phyloP scores from a whole-genome alignment of 2,113 vertebrate genomes.

The Etheostoma spectabile region DNA sequence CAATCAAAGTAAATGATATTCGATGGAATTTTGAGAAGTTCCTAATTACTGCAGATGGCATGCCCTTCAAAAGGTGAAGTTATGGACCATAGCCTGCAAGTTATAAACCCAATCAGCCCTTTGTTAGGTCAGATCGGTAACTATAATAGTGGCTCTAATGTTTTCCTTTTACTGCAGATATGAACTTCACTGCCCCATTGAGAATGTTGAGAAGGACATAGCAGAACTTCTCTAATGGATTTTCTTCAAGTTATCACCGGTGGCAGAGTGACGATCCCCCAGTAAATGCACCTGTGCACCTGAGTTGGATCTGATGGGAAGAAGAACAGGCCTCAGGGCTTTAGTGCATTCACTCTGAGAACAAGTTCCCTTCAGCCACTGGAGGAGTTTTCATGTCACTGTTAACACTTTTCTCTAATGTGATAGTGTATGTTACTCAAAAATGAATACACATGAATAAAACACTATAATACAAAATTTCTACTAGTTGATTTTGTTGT shows the following conservation, averaged over 20 bases:
- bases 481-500: background rate
- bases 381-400: conserved; percentile 15
- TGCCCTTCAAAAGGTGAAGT: conserved; percentile 81
- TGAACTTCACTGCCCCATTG: conserved; percentile 78
- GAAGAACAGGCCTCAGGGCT: conserved; percentile 69
- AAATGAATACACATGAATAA: conserved; percentile 29
- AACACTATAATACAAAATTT: conserved; percentile 9
- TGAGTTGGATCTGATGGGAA: conserved; percentile 84
- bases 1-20: conserved; percentile 84
- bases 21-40: conserved; percentile 89
- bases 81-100: background rate
- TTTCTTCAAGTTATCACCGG: conserved; percentile 29
- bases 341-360: conserved; percentile 82
- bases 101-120: background rate
- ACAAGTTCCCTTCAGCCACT: conserved; percentile 71
- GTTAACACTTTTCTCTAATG: background rate
- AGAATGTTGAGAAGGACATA: conserved; percentile 81
- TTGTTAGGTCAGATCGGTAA: background rate
- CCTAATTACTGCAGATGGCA: conserved; percentile 80
- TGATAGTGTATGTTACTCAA: conserved; percentile 3
- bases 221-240: conserved; percentile 70
- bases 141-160: conserved; percentile 3
- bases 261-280: conserved; percentile 83
- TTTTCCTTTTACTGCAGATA: conserved; percentile 73
- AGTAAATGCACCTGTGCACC: conserved; percentile 83